A percentile compares a stretch with the other conserved stretches of the same genome.
Evolutionary conservation across 2,888 invertebrate genomes (phyloP).

Genomic region (Megaustenia siamemsis): DNA sequence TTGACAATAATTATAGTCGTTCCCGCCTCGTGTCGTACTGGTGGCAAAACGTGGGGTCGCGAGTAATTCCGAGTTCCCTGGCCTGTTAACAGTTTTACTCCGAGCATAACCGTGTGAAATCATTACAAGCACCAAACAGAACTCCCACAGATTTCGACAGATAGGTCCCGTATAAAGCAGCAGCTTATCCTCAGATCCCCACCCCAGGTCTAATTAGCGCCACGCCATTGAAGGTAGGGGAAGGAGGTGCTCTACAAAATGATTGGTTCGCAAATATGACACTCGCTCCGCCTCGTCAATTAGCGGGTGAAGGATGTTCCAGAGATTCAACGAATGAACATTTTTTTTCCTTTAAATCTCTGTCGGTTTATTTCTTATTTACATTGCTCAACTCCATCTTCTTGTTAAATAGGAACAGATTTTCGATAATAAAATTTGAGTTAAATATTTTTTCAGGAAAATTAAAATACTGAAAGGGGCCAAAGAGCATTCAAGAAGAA

Average conservation of each 20-base stretch:
- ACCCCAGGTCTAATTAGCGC: conserved; percentile 45
- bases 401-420: neutral
- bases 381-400: neutral
- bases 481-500: no score
- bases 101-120: conserved; percentile 30
- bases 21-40: no score
- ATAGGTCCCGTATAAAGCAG: conserved; percentile 19
- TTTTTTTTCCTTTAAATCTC: neutral
- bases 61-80: neutral
- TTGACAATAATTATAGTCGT: no score
- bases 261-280: conserved; percentile 43
- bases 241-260: conserved; percentile 15
- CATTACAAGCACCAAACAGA: conserved; percentile 4
- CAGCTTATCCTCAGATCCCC: neutral
- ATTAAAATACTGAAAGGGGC: no score
- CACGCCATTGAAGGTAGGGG: conserved; percentile 25
- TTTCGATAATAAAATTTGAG: neutral
- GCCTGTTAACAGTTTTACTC: conserved; percentile 4
- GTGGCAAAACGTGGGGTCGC: conserved; percentile 2
- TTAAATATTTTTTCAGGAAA: neutral
- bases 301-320: conserved; percentile 44
- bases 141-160: conserved; percentile 27
- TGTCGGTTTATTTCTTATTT: neutral
- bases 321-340: neutral
- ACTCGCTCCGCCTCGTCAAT: conserved; percentile 50